phyloP scores from a whole-genome alignment of 2,797 vertebrate species.

The Synaphobranchus kaupii region DNA sequence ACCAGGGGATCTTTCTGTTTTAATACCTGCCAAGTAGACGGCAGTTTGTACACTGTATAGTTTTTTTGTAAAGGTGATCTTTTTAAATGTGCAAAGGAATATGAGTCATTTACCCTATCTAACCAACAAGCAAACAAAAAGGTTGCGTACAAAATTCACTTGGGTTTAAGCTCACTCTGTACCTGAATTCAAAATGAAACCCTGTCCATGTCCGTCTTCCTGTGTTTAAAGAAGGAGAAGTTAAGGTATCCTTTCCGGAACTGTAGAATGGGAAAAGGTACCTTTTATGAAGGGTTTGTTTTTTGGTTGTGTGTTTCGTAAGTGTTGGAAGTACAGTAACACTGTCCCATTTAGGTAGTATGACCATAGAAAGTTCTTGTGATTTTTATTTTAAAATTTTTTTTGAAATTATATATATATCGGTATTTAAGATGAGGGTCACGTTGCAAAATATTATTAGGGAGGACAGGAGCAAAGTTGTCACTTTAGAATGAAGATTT shows the following conservation, averaged over 20 bases:
- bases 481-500: not conserved
- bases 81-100: constrained; percentile 82
- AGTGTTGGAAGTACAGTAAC: constrained; percentile 17
- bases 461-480: not conserved
- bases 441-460: constrained; percentile 1
- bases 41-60: constrained; percentile 99
- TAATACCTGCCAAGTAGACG: constrained; percentile 89
- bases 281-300: constrained; percentile 90
- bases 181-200: constrained; percentile 72
- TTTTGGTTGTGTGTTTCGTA: constrained; percentile 62
- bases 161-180: constrained; percentile 94
- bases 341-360: constrained; percentile 20
- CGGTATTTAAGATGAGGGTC: constrained; percentile 22
- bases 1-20: constrained; percentile 83
- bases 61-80: constrained; percentile 88
- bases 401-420: not conserved
- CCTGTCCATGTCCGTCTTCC: constrained; percentile 79
- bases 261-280: constrained; percentile 90
- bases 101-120: constrained; percentile 86
- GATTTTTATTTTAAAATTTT: constrained; percentile 5
- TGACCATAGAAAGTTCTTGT: constrained; percentile 22
- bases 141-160: constrained; percentile 85
- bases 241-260: constrained; percentile 79
- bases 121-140: constrained; percentile 54
- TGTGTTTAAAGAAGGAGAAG: constrained; percentile 78